phyloP scores from a whole-genome alignment of 1,140 invertebrate species.

The Zaprionus capensis region DNA sequence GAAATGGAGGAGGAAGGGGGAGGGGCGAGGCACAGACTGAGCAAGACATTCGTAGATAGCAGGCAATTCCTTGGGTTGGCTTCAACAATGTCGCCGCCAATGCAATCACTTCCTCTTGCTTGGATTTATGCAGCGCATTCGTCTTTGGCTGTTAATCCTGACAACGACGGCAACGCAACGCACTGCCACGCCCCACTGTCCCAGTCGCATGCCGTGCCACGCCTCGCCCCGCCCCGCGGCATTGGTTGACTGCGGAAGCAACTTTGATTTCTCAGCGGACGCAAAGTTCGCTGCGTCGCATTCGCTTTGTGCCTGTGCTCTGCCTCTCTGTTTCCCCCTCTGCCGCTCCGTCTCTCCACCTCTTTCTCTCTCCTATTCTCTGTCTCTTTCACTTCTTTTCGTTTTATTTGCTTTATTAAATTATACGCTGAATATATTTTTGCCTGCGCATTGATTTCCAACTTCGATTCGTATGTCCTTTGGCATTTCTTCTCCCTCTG shows the following conservation, averaged over 20 bases:
- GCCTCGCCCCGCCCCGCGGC: background rate
- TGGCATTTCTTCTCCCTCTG: constrained; percentile 51
- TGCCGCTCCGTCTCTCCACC: background rate
- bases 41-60: background rate
- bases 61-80: constrained; percentile 30
- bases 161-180: constrained; percentile 1
- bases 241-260: background rate
- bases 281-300: constrained; percentile 20
- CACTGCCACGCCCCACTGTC: constrained; percentile 26
- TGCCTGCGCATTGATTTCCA: constrained; percentile 79
- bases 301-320: constrained; percentile 6
- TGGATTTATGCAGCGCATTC: constrained; percentile 72
- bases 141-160: constrained; percentile 67
- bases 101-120: constrained; percentile 37
- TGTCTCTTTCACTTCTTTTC: constrained; percentile 47
- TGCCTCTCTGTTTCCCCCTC: background rate
- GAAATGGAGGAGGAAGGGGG: background rate
- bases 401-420: constrained; percentile 83
- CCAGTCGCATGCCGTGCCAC: background rate
- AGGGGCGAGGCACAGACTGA: background rate
- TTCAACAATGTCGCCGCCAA: constrained; percentile 58
- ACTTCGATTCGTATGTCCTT: constrained; percentile 78
- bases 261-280: constrained; percentile 77
- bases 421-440: constrained; percentile 84
- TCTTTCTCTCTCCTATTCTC: constrained; percentile 12